These are phyloP conservation scores for Yponomeuta malinellus DNA, from an alignment of 2,888 invertebrate species.

Conservation along the genomic window DNA sequence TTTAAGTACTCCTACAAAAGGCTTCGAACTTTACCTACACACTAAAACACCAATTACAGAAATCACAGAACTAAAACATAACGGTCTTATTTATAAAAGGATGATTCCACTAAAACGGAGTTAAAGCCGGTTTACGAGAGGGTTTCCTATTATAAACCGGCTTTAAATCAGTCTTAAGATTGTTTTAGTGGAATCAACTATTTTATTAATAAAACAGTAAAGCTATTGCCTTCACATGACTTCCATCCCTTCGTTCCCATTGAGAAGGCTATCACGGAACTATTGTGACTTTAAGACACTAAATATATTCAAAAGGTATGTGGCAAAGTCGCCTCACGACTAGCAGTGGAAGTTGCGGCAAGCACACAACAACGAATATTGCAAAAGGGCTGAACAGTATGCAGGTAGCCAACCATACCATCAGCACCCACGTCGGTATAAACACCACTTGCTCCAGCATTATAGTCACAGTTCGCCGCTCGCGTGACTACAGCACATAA, in stretches of 20 bases:
- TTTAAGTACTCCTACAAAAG: neutral
- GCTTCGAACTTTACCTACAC: neutral
- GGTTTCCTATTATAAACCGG: too few relatives aligned
- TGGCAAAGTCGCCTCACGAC: conserved; percentile 79
- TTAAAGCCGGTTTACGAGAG: too few relatives aligned
- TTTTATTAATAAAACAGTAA: too few relatives aligned
- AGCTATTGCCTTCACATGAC: neutral
- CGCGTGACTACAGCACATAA: conserved; percentile 30
- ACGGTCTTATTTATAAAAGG: neutral
- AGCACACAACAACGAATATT: conserved; percentile 79
- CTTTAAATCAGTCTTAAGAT: too few relatives aligned
- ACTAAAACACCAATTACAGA: neutral
- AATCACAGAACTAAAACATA: neutral
- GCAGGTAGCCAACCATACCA: conserved; percentile 79
- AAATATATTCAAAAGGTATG: conserved; percentile 79
- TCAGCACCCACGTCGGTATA: conserved; percentile 75
- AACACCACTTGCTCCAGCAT: conserved; percentile 63
- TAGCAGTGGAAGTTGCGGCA: conserved; percentile 82
- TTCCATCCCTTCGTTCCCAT: neutral
- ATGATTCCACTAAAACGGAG: too few relatives aligned
- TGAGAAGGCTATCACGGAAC: too few relatives aligned
- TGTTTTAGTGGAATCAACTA: too few relatives aligned
- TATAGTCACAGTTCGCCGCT: conserved; percentile 29
- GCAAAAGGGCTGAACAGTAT: conserved; percentile 81
- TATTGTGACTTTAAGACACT: neutral